Evolutionary conservation across 2,797 vertebrate genomes (phyloP), one percentile per base, ranked within the genome.

Genomic region (Anableps anableps): DNA sequence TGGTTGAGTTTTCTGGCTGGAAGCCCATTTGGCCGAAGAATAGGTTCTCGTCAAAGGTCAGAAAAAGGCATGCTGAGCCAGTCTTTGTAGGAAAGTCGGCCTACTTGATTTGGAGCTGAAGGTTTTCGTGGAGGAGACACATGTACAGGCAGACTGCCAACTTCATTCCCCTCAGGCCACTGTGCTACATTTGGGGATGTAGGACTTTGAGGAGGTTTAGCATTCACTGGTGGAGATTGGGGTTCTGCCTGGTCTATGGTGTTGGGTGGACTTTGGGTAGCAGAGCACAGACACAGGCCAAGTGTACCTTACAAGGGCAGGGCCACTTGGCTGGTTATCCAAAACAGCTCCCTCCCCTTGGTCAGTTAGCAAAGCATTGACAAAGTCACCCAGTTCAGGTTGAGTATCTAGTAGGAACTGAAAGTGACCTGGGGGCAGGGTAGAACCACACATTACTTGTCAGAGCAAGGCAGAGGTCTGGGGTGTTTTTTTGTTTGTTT

Each of bases 351-450:
- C n/a, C n/a, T 16, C 55, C 2, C 2, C 48, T 53, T 26, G 1
- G 7, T 5, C 9, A 43, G 16, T 41, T 5, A 19, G 58, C 74
- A n/a, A 3, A 5, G 4, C 19, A 34, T 16, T 14, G 8, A n/a
- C n/a, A n/a, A 38, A 47, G 0, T 21, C 29, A 76, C 34, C 60
- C 1, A 1, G 13, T 0, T 48, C 13, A 17, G 13, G 3, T 2
- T 76, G 17, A 0, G 0, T 0, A 31, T 82, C 82, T 5, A 0
- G 0, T 0, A 0, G 0, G 4, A 5, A 68, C 1, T 82, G 48
- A 72, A 31, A n/a, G n/a, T n/a, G n/a, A n/a, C n/a, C n/a, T n/a
- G n/a, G n/a, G n/a, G n/a, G n/a, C n/a, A n/a, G n/a, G n/a, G n/a
- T n/a, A n/a, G n/a, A n/a, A n/a, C n/a, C n/a, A n/a, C n/a, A n/a